A percentile compares a stretch with the other conserved stretches of the same genome.
These are phyloP conservation scores for Limnephilus marmoratus DNA, from an alignment of 2,888 invertebrate species.

Conservation along the genomic window DNA sequence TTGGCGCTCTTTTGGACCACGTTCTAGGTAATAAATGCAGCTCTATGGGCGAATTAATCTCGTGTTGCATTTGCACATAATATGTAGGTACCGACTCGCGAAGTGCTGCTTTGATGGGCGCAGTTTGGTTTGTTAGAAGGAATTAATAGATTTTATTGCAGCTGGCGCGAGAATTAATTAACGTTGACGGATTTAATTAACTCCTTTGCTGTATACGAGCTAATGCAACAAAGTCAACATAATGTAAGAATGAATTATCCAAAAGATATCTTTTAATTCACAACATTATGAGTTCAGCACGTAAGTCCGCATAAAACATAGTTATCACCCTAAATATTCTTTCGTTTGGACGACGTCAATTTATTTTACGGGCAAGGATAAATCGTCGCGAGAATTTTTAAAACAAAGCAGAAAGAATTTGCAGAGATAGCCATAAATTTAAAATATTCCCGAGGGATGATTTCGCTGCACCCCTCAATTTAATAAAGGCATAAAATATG, in stretches of 20 bases:
- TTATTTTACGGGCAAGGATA: neutral
- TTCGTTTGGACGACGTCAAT: neutral
- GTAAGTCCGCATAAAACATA: neutral
- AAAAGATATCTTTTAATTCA: neutral
- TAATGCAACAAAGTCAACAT: neutral
- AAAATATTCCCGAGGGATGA: constrained; percentile 40
- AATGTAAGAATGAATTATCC: neutral
- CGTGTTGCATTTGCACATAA: constrained; percentile 47
- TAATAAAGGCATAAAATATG: neutral
- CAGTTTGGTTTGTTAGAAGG: constrained; percentile 21
- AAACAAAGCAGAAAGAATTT: constrained; percentile 16
- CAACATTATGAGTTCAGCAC: neutral
- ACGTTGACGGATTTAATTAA: neutral
- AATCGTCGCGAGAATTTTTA: neutral
- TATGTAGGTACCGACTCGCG: neutral
- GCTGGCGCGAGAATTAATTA: neutral
- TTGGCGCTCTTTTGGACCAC: constrained; percentile 42
- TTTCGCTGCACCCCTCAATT: constrained; percentile 1
- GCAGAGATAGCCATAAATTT: constrained; percentile 26
- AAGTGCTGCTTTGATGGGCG: constrained; percentile 26
- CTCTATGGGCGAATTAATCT: constrained; percentile 47
- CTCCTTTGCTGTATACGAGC: neutral
- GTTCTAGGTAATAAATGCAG: constrained; percentile 47
- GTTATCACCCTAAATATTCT: neutral
- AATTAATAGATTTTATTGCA: constrained; percentile 25